Percentiles rank a stretch among this genome's conserved stretches.
Evolutionary conservation across 2,888 invertebrate genomes (phyloP).

Genomic region (Myopa tessellatipennis): DNA sequence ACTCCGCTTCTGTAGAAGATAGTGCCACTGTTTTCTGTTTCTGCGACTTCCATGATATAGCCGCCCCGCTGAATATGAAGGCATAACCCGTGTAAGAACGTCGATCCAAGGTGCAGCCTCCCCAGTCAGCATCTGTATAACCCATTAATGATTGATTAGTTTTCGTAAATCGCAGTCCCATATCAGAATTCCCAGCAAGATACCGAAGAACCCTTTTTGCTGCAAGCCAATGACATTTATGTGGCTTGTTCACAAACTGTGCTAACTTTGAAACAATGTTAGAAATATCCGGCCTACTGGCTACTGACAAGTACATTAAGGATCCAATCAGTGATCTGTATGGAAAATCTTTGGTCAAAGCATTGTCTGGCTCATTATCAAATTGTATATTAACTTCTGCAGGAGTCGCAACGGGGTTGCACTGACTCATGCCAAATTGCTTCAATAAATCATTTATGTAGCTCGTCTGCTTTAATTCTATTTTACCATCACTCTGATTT

Average conservation of each 20-base stretch:
- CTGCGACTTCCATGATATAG: conserved; percentile 40
- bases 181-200: not conserved
- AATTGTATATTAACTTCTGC: conserved; percentile 24
- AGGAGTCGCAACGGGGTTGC: conserved; percentile 38
- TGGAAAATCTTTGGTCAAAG: no score
- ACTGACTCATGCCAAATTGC: conserved; percentile 36
- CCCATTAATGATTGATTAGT: no score
- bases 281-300: conserved; percentile 15
- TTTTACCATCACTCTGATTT: conserved; percentile 32
- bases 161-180: no score
- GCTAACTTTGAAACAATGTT: conserved; percentile 14
- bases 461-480: conserved; percentile 36
- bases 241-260: conserved; percentile 6
- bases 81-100: conserved; percentile 32
- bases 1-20: conserved; percentile 37
- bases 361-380: not conserved
- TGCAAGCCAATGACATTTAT: conserved; percentile 4
- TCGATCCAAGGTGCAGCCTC: conserved; percentile 22
- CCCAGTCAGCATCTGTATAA: conserved; percentile 6
- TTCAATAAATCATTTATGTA: conserved; percentile 33
- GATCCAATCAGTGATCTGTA: no score
- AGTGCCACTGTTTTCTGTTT: conserved; percentile 39
- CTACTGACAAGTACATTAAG: conserved; percentile 11
- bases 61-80: conserved; percentile 8
- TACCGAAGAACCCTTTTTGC: not conserved